Evolutionary conservation across 1,140 invertebrate genomes (phyloP).

Genomic region (Pomacea maculata): DNA sequence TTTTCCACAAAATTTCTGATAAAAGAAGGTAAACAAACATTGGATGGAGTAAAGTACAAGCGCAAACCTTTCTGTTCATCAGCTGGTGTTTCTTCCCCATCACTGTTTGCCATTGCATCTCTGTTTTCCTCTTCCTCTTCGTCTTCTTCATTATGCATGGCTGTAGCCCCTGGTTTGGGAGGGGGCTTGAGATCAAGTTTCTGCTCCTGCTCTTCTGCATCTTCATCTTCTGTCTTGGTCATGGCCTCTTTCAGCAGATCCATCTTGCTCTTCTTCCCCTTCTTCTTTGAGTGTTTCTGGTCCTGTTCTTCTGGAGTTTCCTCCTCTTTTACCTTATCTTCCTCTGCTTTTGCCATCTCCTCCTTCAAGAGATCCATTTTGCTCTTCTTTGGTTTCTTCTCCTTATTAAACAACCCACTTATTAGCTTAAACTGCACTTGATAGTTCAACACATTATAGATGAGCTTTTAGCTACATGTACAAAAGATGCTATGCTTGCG

Average conservation of each 20-base stretch:
- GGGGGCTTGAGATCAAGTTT: constrained; percentile 21
- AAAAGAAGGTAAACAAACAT: neutral
- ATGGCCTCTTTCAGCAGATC: constrained; percentile 27
- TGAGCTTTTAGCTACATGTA: too few species aligned
- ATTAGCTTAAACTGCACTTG: too few species aligned
- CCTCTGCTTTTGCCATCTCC: constrained; percentile 38
- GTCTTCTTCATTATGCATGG: constrained; percentile 1
- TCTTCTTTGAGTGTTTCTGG: constrained; percentile 11
- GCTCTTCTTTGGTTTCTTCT: constrained; percentile 41
- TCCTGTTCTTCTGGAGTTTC: constrained; percentile 17
- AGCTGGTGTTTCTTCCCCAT: constrained; percentile 27
- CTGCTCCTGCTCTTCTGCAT: constrained; percentile 34
- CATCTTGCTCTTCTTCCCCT: constrained; percentile 24
- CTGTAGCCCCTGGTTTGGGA: neutral
- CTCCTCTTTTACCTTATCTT: constrained; percentile 14
- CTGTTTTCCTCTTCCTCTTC: constrained; percentile 40
- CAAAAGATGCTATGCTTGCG: too few species aligned
- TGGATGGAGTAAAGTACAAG: neutral
- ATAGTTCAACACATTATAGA: too few species aligned
- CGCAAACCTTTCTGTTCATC: constrained; percentile 25
- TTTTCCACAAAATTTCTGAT: neutral
- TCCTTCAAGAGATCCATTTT: constrained; percentile 39
- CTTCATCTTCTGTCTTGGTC: constrained; percentile 39
- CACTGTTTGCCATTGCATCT: constrained; percentile 26
- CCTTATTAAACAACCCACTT: neutral